phyloP scores from a whole-genome alignment of 2,113 vertebrate genomes.

The Cygnus atratus region DNA sequence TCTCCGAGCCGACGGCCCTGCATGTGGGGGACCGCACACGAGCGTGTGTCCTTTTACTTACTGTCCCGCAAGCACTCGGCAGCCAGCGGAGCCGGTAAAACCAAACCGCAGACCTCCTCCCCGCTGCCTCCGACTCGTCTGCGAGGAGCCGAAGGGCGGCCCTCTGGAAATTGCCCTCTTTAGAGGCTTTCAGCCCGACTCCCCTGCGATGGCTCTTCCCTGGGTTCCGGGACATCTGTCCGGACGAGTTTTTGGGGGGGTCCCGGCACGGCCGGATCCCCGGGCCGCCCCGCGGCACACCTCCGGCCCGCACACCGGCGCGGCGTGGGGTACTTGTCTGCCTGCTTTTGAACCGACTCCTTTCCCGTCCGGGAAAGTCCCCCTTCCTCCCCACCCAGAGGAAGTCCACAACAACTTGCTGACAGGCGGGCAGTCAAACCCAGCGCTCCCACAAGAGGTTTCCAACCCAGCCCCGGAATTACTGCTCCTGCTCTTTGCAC shows the following conservation, averaged over 20 bases:
- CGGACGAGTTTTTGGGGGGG: neutral
- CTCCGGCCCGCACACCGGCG: neutral
- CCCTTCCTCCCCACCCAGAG: neutral
- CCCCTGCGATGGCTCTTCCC: neutral
- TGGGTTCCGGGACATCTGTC: neutral
- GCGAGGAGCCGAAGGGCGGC: neutral
- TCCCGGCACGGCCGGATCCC: fast-evolving
- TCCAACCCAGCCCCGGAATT: neutral
- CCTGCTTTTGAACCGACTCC: neutral
- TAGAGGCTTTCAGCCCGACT: constrained; percentile 1
- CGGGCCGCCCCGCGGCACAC: neutral
- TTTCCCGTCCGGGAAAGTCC: neutral
- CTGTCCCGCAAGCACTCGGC: neutral
- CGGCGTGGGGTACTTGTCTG: no score
- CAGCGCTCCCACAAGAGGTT: neutral
- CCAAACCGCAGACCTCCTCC: neutral
- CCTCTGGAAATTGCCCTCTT: constrained; percentile 27
- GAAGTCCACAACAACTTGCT: neutral
- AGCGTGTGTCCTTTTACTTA: no score
- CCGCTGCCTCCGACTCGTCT: neutral
- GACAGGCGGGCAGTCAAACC: neutral
- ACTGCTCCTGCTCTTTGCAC: neutral
- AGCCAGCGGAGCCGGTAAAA: neutral
- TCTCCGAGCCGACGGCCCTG: neutral
- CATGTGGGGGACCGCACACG: neutral